These are phyloP conservation scores for Limosa lapponica DNA, from an alignment of 2,797 vertebrate genomes.

Conservation along the genomic window DNA sequence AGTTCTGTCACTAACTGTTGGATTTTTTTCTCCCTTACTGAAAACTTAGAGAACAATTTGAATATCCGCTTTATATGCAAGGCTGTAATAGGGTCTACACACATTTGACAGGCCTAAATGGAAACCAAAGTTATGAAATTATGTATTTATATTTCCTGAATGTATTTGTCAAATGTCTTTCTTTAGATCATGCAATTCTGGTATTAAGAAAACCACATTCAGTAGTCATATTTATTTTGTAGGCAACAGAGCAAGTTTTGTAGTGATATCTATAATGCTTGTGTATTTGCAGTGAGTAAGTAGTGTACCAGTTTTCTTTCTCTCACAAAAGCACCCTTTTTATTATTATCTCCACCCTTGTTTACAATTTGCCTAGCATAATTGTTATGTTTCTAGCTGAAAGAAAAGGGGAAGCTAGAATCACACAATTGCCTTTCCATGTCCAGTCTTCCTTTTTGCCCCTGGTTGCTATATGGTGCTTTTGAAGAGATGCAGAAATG, in stretches of 20 bases:
- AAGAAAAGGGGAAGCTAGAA: background rate
- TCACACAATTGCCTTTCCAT: background rate
- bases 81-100: background rate
- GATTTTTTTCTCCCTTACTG: background rate
- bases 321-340: background rate
- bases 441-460: background rate
- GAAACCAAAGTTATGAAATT: background rate
- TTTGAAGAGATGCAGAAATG: background rate
- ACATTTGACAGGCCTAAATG: background rate
- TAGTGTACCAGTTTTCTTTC: background rate
- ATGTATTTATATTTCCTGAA: background rate
- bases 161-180: background rate
- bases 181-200: background rate
- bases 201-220: background rate
- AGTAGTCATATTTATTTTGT: background rate
- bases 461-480: rapidly evolving
- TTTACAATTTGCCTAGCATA: background rate
- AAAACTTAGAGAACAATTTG: background rate
- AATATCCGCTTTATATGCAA: background rate
- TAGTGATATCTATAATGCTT: background rate
- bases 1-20: background rate
- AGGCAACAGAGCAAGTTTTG: background rate
- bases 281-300: background rate
- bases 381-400: background rate
- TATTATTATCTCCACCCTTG: background rate